These are phyloP conservation scores for Cryptoblepharus egeriae DNA, from an alignment of 2,797 vertebrate species.

Conservation along the genomic window DNA sequence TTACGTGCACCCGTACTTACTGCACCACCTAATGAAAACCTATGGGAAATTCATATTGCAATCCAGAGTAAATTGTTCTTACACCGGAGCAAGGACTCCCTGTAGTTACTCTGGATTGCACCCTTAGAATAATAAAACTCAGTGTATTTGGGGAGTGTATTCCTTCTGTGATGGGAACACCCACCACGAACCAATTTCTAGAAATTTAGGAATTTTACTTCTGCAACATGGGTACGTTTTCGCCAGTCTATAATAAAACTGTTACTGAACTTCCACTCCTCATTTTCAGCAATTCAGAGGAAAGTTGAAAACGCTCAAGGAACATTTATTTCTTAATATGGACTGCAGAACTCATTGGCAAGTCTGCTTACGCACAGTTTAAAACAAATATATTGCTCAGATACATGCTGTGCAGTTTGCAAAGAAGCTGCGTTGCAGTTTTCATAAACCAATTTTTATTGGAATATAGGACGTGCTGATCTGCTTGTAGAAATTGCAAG, in stretches of 20 bases:
- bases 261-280: background rate
- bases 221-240: no score
- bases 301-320: background rate
- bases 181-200: no score
- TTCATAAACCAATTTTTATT: constrained; percentile 3
- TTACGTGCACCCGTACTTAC: no score
- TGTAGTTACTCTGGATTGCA: no score
- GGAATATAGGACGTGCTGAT: background rate
- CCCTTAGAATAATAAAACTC: no score
- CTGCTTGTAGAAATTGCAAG: background rate
- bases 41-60: no score
- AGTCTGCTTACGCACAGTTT: background rate
- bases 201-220: no score
- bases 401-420: background rate
- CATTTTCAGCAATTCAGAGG: background rate
- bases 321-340: background rate
- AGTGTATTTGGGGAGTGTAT: no score
- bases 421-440: constrained; percentile 1
- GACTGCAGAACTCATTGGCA: background rate
- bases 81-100: no score
- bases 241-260: constrained; percentile 7
- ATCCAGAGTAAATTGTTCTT: no score
- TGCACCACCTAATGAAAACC: no score
- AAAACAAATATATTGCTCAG: background rate
- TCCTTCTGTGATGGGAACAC: no score